Conservation (phyloP, 2,888 invertebrate species). For the Uloborus plumipes region DNA sequence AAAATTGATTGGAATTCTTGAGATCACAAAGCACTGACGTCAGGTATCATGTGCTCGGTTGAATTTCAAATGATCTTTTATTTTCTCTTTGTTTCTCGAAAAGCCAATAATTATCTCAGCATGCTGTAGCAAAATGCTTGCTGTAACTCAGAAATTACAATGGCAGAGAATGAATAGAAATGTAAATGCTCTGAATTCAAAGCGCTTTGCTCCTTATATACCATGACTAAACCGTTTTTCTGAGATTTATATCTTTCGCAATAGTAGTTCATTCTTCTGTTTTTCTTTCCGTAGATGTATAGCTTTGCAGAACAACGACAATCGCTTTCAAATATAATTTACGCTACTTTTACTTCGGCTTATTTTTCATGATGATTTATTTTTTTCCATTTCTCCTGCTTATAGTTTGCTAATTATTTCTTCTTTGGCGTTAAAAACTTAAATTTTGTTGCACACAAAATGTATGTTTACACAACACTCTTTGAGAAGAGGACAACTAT, state of each 20-base stretch:
- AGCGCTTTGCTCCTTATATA: conserved; percentile 41
- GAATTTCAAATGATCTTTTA: conserved; percentile 39
- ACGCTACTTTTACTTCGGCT: conserved; percentile 35
- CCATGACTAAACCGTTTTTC: conserved; percentile 28
- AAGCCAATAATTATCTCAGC: conserved; percentile 42
- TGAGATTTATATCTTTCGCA: conserved; percentile 46
- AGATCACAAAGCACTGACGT: conserved; percentile 1
- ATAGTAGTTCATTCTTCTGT: conserved; percentile 20
- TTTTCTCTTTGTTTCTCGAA: conserved; percentile 30
- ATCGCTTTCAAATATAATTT: conserved; percentile 39
- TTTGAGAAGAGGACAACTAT: no score
- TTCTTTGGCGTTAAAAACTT: no score
- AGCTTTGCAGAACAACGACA: conserved; percentile 29
- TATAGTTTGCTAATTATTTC: background rate
- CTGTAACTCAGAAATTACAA: conserved; percentile 52
- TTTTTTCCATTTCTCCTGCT: background rate
- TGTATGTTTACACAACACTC: no score
- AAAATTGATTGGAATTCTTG: conserved; percentile 4
- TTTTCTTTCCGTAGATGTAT: conserved; percentile 40
- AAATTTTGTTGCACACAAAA: no score
- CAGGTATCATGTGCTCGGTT: background rate
- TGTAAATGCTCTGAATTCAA: conserved; percentile 50
- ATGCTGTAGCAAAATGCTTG: conserved; percentile 42
- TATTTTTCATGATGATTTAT: conserved; percentile 10
- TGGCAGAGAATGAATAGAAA: conserved; percentile 45